Evolutionary conservation across 2,113 vertebrate species (phyloP), one percentile per base, ranked within the genome.

Genomic region (Anguilla rostrata): DNA sequence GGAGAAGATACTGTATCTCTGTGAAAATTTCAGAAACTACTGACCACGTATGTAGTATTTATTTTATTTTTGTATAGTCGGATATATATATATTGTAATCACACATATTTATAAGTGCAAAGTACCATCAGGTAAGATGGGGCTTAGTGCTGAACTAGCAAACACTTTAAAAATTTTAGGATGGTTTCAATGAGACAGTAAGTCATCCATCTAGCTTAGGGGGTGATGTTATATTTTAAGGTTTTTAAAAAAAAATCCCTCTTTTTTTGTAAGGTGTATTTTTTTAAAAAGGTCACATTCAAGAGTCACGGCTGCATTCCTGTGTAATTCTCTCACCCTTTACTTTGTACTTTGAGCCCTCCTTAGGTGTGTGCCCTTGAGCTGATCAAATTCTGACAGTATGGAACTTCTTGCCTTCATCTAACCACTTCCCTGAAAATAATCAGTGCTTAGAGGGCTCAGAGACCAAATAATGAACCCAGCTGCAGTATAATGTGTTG

Each of bases 11-110:
- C 34, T 34, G 34, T 29, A 14, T 29, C 29, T 63, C 86, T 78
- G 41, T 85, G 88, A 56, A 78, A 84, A 87, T 84, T 84, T 83
- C 82, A 26, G 82, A 83, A 46, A 90, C 20, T 88, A 87, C 84
- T 85, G 83, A 86, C 43, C 92, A 93, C 92, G 87, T 89, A 84
- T 94, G 92, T 91, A 92, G 88, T 90, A 91, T 90, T 91, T 81
- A 91, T 93, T 93, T 94, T 94, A 93, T 93, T 93, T 94, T 94
- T 93, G 91, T 95, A 95, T 93, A 89, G 89, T 93, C 89, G 90
- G 87, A 90, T 85, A 92, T 92, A 92, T 34, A 34, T 34, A 34
- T 92, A 91, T 92, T 60, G 39, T 39, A 34, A 57, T 57, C 86
- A 88, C 92, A 91, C 92, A 91, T 93, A 92, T 94, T 93, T 95